Conservation (phyloP, 2,797 vertebrate species). For the Pipistrellus pygmaeus region DNA sequence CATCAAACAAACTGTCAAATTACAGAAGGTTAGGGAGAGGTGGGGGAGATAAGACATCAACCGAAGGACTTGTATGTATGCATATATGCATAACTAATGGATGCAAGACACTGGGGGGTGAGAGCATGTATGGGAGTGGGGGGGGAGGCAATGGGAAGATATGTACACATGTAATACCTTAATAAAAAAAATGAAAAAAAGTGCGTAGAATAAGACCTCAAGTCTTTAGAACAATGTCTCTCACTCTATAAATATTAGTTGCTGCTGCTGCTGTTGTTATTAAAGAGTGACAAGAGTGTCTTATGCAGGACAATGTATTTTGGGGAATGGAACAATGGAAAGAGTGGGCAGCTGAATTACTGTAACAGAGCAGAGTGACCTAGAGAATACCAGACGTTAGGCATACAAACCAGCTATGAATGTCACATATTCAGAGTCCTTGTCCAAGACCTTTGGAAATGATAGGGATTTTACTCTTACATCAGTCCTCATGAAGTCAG, state of each 20-base stretch:
- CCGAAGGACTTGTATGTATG: too few species aligned
- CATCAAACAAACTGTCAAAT: too few species aligned
- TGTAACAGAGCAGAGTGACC: constrained; percentile 5
- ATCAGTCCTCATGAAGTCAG: neutral
- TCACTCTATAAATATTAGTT: neutral
- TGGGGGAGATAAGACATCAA: too few species aligned
- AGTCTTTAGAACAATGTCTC: constrained; percentile 2
- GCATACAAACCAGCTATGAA: neutral
- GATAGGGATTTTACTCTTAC: neutral
- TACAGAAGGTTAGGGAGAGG: too few species aligned
- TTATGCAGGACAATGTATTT: constrained; percentile 21
- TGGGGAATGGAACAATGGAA: neutral
- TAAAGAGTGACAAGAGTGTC: constrained; percentile 24
- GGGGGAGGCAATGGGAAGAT: too few species aligned
- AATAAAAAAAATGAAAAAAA: neutral
- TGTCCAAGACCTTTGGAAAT: constrained; percentile 2
- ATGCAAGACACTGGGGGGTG: too few species aligned
- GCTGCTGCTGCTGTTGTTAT: neutral
- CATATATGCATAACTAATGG: too few species aligned
- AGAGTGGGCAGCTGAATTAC: neutral
- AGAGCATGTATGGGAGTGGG: too few species aligned
- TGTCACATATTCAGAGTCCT: neutral
- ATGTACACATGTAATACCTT: too few species aligned
- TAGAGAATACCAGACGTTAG: neutral
- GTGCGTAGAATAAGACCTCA: neutral